Evolutionary conservation across 2,113 vertebrate species (phyloP).

Genomic region (Lipotes vexillifer): DNA sequence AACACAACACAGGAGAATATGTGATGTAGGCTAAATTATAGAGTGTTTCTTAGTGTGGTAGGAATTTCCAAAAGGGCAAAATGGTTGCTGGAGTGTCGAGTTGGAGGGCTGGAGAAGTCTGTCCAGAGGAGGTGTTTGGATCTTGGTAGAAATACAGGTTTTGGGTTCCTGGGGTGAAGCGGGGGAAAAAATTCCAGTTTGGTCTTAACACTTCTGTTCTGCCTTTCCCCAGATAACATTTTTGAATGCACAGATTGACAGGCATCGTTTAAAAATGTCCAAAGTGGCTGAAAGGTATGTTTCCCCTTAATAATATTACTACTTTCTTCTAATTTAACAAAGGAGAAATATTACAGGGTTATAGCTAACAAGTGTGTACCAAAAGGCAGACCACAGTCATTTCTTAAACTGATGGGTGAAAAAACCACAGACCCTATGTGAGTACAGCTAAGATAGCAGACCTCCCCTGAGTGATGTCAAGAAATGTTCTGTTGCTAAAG

Average conservation of each 20-base stretch:
- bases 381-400: neutral
- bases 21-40: neutral
- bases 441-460: neutral
- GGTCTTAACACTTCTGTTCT: slow-evolving; percentile 63
- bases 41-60: neutral
- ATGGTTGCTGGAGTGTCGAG: neutral
- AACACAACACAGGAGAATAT: neutral
- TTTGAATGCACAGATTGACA: slow-evolving; percentile 93
- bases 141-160: neutral
- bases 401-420: neutral
- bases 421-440: neutral
- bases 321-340: neutral
- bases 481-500: neutral
- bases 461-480: neutral
- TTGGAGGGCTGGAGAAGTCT: neutral
- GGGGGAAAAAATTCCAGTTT: neutral
- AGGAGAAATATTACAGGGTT: neutral
- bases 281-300: slow-evolving; percentile 98
- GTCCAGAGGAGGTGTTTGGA: neutral
- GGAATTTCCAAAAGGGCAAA: neutral
- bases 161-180: neutral
- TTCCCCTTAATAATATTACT: neutral
- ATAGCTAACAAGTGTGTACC: neutral
- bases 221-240: slow-evolving; percentile 89
- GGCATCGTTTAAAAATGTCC: slow-evolving; percentile 98